Base-by-base conservation (phyloP, 1,140 invertebrate genomes). In the Meloidogyne floridensis region DNA sequence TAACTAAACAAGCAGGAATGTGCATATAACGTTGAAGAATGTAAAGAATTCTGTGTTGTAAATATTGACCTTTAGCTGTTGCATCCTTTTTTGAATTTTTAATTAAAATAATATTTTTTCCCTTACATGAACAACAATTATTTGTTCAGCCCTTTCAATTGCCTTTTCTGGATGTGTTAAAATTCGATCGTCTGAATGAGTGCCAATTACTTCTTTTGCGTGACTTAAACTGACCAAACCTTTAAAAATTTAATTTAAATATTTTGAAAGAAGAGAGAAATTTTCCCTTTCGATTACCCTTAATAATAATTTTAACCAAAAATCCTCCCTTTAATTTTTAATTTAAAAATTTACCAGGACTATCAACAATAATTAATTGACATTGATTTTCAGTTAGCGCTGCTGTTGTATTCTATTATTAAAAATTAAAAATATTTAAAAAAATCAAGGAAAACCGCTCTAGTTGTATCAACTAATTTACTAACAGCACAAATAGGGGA, bases 401-500 rank as follows among this genome's bases (percentile, higher is more conserved):
- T 10, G 84, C 82, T 7, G 77, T 81, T 8, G 83, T 83, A 71
- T 90, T 89, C 87, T 90, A 32, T 32, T 32, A 32, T 32, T 32
- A 72, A 18, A 72, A 1, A 32, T 59, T 20, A 72, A 79, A 72
- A 15, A 32, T 69, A 59, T 69, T 32, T 13, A 2, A 32, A 32
- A 3, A 54, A 75, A 75, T n/a, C 42, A 72, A 80, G 32, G 32
- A 32, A 69, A 76, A 88, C 87, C 84, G 80, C 73, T 53, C 82
- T 85, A 7, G 88, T 89, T 10, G 88, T 89, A 75, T 89, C 88
- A 80, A 89, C 87, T 70, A 81, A 82, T 72, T 86, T 86, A 74
- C 89, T 90, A n/a, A 89, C 88, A 7, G 88, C 89, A 47, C 85
- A 89, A 32, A 90, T 78, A 32, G 85, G 83, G 4, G 87, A 79